Evolutionary conservation across 2,888 invertebrate genomes (phyloP), one percentile per base, ranked within the genome.

Genomic region (Julus scandinavius): DNA sequence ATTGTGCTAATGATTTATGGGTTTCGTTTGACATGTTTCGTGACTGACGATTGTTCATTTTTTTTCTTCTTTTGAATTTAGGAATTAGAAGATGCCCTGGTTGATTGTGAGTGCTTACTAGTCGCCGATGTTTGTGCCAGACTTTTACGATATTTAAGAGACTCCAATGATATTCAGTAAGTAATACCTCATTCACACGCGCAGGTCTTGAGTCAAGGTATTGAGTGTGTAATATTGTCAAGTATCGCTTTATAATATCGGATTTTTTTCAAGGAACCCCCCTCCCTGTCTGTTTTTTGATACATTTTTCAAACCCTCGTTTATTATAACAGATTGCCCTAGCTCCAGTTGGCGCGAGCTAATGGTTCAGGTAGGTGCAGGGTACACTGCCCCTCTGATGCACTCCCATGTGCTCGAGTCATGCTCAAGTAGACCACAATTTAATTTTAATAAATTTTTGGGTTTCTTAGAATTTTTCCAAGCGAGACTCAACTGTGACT

Each of bases 51-150:
- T 29, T 29, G 20, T 20, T 72, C 20, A 9, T 4, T 20, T 72
- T 86, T 85, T 58, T 17, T 72, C 88, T 54, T 86, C 88, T 87
- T 89, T 88, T 88, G 50, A 38, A 50, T 88, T 54, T 87, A 90
- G 90, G 90, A 90, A 89, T 89, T 90, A 87, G 90, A 90, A 89
- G 90, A 90, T 86, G 90, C 90, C 85, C 89, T 90, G 63, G 89
- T 90, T 20, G 90, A 90, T 88, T 89, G 89, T 87, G 90, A 90
- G 87, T 89, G 89, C 89, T 84, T 90, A 72, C 87, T 89, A 29
- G 87, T 90, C 88, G 90, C 90, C 49, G 90, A 90, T 38, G 88
- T 90, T 63, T 89, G 89, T 89, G 90, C 90, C 38, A 87, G 90
- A 88, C 72, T 90, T 40, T 87, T 90, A 86, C 88, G 90, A 89